phyloP scores from a whole-genome alignment of 1,140 invertebrate species.

The Leptopilina boulardi region DNA sequence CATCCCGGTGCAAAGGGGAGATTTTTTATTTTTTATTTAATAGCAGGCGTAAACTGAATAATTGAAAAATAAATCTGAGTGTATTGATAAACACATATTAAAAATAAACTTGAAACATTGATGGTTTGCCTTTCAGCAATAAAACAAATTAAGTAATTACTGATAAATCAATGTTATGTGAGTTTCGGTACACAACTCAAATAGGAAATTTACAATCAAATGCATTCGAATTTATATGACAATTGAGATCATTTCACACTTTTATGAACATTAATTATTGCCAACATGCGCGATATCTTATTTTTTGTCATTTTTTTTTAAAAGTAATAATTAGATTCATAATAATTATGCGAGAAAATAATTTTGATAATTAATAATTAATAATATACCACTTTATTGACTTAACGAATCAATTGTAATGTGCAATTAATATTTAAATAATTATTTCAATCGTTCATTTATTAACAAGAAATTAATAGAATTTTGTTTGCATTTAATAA shows the following conservation, averaged over 20 bases:
- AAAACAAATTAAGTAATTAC: constrained; percentile 9
- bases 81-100: constrained; percentile 4
- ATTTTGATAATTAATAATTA: too few relatives aligned
- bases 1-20: too few relatives aligned
- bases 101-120: neutral
- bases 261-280: constrained; percentile 7
- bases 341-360: too few relatives aligned
- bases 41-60: neutral
- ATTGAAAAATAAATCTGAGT: neutral
- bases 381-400: too few relatives aligned
- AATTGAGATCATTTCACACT: neutral
- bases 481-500: too few relatives aligned
- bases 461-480: too few relatives aligned
- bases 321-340: neutral
- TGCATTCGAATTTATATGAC: neutral
- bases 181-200: neutral
- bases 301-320: neutral
- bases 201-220: neutral
- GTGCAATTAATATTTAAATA: too few relatives aligned
- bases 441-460: too few relatives aligned
- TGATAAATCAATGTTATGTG: constrained; percentile 20
- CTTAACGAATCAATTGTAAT: too few relatives aligned
- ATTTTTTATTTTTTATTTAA: too few relatives aligned
- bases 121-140: neutral
- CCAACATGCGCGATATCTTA: neutral